A percentile compares a stretch with the other conserved stretches of the same genome.
phyloP scores from a whole-genome alignment of 2,888 invertebrate genomes.

The Rotaria magnacalcarata region DNA sequence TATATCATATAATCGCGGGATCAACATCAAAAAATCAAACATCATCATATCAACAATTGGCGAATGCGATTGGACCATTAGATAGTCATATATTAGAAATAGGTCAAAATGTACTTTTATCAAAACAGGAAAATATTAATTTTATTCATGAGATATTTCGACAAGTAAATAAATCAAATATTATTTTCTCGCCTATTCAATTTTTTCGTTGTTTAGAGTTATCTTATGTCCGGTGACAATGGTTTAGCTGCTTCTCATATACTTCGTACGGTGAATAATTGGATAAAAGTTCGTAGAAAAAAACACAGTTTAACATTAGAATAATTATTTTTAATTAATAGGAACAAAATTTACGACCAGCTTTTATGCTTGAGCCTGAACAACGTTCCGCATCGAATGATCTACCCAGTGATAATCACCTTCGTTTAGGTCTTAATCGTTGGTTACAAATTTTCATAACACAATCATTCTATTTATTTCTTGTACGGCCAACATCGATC shows the following conservation, averaged over 20 bases:
- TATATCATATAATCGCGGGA: background rate
- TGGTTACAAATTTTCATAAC: constrained; percentile 29
- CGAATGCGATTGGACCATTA: background rate
- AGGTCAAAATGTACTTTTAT: constrained; percentile 80
- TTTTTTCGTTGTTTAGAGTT: background rate
- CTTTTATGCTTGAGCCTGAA: constrained; percentile 68
- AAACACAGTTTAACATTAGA: no score
- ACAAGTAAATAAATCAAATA: constrained; percentile 62
- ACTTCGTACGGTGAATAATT: constrained; percentile 25
- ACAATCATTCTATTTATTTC: constrained; percentile 32
- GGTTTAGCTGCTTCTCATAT: constrained; percentile 8
- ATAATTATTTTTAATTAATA: background rate
- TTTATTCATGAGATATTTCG: constrained; percentile 87
- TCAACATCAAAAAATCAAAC: background rate
- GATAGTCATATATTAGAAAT: constrained; percentile 59
- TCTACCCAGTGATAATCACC: background rate
- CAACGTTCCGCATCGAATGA: constrained; percentile 19
- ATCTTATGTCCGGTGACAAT: constrained; percentile 30
- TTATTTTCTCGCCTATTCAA: background rate
- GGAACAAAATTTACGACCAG: constrained; percentile 64
- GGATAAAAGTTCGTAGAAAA: background rate
- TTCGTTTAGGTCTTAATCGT: constrained; percentile 32
- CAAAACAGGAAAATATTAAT: constrained; percentile 82
- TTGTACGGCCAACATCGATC: constrained; percentile 20
- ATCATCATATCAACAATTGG: background rate